Evolutionary conservation across 2,888 invertebrate species (phyloP).

Genomic region (Aspidiotus rigidus): DNA sequence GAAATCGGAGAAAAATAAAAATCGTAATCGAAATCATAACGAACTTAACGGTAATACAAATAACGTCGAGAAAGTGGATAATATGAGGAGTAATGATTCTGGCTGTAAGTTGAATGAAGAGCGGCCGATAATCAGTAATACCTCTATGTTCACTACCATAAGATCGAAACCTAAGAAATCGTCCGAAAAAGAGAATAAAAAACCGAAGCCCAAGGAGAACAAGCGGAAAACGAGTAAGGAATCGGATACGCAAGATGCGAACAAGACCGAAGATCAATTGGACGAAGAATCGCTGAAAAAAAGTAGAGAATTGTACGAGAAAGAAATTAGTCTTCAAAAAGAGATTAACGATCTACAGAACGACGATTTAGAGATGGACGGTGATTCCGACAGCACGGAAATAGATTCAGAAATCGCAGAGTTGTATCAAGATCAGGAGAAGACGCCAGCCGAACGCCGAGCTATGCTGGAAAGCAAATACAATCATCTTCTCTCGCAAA

Average conservation of each 20-base stretch:
- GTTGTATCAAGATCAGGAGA: conserved; percentile 1
- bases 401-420: conserved; percentile 20
- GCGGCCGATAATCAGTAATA: conserved; percentile 39
- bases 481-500: conserved; percentile 13
- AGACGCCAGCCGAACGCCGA: conserved; percentile 5
- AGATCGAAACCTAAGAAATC: conserved; percentile 22
- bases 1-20: conserved; percentile 28
- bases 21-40: conserved; percentile 33
- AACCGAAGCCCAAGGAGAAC: conserved; percentile 7
- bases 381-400: conserved; percentile 21
- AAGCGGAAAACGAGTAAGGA: conserved; percentile 15
- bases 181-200: conserved; percentile 12
- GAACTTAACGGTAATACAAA: neutral
- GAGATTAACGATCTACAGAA: conserved; percentile 46
- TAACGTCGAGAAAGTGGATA: neutral
- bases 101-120: conserved; percentile 24
- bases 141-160: conserved; percentile 42
- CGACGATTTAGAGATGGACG: conserved; percentile 18
- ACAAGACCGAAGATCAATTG: conserved; percentile 44
- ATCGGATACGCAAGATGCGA: neutral
- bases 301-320: conserved; percentile 44
- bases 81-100: neutral
- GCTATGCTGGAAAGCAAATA: conserved; percentile 12
- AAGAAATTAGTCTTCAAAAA: conserved; percentile 52
- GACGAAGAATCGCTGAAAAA: conserved; percentile 53